These are phyloP conservation scores for Stegostoma tigrinum DNA, from an alignment of 2,113 vertebrate genomes.

Conservation along the genomic window DNA sequence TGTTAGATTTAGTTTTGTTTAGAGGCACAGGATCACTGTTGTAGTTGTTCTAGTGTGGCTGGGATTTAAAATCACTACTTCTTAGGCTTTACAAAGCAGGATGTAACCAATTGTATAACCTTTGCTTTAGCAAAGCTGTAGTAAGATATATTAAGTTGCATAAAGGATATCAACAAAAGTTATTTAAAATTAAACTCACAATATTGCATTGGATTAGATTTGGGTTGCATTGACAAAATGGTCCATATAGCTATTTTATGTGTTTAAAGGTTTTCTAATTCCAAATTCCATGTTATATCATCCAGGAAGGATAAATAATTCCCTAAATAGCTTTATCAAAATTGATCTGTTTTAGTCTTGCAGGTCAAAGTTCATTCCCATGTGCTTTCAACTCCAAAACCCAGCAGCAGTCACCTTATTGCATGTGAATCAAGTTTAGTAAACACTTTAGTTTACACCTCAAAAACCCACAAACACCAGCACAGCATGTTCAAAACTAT, in stretches of 20 bases:
- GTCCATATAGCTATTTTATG: not conserved
- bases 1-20: not conserved
- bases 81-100: not conserved
- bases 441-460: not conserved
- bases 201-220: not conserved
- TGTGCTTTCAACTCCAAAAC: not conserved
- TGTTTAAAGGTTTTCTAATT: not conserved
- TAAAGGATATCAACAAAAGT: not conserved
- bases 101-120: not conserved
- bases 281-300: not conserved
- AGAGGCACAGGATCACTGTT: not conserved
- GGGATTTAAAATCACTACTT: not conserved
- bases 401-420: not conserved
- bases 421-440: not conserved
- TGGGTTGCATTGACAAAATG: not conserved
- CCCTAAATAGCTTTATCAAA: not conserved
- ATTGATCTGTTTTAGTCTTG: not conserved
- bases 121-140: not conserved
- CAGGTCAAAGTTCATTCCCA: not conserved
- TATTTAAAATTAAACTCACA: not conserved
- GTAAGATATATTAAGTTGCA: not conserved
- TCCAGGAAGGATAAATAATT: not conserved
- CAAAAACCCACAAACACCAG: not conserved
- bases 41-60: not conserved
- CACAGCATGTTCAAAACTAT: not conserved